These are phyloP conservation scores for Meloidogyne chitwoodi DNA, from an alignment of 1,140 invertebrate genomes.

Conservation along the genomic window DNA sequence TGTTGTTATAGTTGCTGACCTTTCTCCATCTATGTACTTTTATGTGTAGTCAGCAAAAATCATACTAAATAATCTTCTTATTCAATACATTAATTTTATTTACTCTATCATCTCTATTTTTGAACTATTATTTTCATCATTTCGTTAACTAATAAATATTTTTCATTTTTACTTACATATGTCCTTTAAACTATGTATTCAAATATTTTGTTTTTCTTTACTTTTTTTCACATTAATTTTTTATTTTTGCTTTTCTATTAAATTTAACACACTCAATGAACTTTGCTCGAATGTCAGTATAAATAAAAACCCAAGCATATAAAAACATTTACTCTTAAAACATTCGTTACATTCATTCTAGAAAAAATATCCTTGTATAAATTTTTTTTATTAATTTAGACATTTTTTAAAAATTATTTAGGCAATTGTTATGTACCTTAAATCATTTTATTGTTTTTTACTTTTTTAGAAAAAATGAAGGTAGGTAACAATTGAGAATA, in stretches of 20 bases:
- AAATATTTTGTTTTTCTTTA: not conserved
- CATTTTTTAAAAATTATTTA: too few species aligned
- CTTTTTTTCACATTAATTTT: not conserved
- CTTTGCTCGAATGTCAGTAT: not conserved
- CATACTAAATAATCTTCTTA: too few species aligned
- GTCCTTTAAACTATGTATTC: not conserved
- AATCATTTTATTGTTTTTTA: too few species aligned
- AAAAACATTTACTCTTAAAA: too few species aligned
- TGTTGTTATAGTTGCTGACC: not conserved
- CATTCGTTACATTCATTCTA: too few species aligned
- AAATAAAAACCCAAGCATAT: not conserved
- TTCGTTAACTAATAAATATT: not conserved
- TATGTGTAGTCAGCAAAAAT: too few species aligned
- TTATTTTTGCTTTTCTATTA: not conserved
- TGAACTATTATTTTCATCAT: not conserved
- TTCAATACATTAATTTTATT: too few species aligned
- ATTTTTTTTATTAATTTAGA: too few species aligned
- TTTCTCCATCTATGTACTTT: not conserved
- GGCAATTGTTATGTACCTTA: too few species aligned
- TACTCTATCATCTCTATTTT: too few species aligned
- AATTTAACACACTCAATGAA: not conserved
- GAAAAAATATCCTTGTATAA: too few species aligned
- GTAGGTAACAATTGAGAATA: too few species aligned
- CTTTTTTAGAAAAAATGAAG: not conserved
- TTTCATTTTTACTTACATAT: not conserved